A percentile compares a stretch with the other conserved stretches of the same genome.
phyloP scores from a whole-genome alignment of 2,797 vertebrate species.

The Peromyscus aztecus region DNA sequence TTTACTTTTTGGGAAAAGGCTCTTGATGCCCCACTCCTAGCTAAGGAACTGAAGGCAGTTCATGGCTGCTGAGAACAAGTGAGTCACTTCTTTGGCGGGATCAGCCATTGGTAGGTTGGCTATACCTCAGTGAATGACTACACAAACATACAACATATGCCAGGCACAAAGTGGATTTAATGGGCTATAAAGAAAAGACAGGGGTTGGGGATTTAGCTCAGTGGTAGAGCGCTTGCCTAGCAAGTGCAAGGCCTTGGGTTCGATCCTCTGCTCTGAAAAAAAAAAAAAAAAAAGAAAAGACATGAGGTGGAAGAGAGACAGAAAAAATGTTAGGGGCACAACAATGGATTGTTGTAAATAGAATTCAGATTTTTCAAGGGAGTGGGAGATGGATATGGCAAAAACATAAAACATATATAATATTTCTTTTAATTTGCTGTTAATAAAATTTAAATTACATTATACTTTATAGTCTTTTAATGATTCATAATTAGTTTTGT shows the following conservation, averaged over 20 bases:
- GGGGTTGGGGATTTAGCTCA: no score
- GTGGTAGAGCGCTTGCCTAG: no score
- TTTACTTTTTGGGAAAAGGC: background rate
- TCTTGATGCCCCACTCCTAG: no score
- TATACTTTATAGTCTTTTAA: background rate
- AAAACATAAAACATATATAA: background rate
- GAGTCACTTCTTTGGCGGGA: background rate
- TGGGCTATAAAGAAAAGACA: background rate
- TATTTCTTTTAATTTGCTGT: background rate
- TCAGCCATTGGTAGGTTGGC: background rate
- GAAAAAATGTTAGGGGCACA: background rate
- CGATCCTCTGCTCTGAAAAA: no score
- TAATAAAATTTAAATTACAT: slow-evolving; percentile 13
- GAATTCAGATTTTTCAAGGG: background rate
- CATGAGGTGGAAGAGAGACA: no score
- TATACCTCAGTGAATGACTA: background rate
- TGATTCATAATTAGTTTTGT: background rate
- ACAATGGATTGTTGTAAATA: background rate
- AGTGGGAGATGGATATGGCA: background rate
- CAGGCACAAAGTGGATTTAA: background rate
- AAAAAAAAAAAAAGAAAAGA: no score
- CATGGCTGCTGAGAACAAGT: background rate
- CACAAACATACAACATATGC: background rate
- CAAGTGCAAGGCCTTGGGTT: no score
- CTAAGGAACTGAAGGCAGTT: background rate